Conservation (phyloP, 2,113 vertebrate genomes). For the Pollimyrus isidori region DNA sequence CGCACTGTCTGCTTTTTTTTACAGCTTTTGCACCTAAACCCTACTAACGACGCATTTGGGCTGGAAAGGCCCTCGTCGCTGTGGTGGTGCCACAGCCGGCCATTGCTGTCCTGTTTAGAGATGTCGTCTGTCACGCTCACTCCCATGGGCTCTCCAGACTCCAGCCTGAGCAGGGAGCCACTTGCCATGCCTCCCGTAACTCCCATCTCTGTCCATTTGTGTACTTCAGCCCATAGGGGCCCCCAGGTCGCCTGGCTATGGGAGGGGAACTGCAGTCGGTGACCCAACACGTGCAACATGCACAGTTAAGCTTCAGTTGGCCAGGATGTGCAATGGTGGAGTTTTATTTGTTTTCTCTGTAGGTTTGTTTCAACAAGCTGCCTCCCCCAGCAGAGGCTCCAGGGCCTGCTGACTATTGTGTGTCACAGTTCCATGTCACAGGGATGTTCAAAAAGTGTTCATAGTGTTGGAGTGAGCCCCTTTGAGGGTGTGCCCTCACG, state of each 20-base stretch:
- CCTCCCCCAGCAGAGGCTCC: not conserved
- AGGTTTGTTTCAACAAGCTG: not conserved
- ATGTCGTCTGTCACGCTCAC: slow-evolving; percentile 82
- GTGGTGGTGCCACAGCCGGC: slow-evolving; percentile 77
- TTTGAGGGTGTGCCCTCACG: not conserved
- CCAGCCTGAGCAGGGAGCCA: slow-evolving; percentile 70
- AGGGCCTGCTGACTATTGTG: not conserved
- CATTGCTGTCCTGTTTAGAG: slow-evolving; percentile 77
- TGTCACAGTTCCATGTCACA: not conserved
- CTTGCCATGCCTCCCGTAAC: slow-evolving; percentile 75
- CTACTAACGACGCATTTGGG: slow-evolving; percentile 67
- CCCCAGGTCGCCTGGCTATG: not conserved
- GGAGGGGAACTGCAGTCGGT: not conserved
- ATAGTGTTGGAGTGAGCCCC: not conserved
- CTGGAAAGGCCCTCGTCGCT: slow-evolving; percentile 75
- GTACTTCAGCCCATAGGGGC: not conserved
- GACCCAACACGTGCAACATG: not conserved
- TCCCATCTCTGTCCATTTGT: slow-evolving; percentile 10
- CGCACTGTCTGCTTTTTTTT: slow-evolving; percentile 64
- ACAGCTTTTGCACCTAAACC: slow-evolving; percentile 75
- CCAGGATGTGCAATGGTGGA: not conserved
- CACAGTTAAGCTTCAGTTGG: not conserved
- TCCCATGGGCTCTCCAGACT: slow-evolving; percentile 78
- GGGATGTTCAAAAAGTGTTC: not conserved
- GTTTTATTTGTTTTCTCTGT: not conserved